phyloP scores from a whole-genome alignment of 2,888 invertebrate genomes.

The Trichogramma evanescens region DNA sequence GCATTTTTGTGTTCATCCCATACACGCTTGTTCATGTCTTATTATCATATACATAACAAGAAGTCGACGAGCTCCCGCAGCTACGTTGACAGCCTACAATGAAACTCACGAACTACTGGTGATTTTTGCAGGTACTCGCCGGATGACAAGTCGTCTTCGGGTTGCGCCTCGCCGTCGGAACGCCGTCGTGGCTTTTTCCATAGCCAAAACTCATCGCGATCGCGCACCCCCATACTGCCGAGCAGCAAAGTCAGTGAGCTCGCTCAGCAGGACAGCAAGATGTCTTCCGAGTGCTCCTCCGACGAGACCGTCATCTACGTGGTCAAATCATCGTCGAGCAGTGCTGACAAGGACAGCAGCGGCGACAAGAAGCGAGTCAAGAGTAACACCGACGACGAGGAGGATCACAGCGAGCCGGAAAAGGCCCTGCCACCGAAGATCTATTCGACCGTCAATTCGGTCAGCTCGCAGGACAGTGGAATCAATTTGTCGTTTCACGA shows the following conservation, averaged over 20 bases:
- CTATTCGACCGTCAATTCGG: slow-evolving; percentile 62
- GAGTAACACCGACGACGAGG: slow-evolving; percentile 45
- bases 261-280: slow-evolving; percentile 42
- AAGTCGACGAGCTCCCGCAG: no score
- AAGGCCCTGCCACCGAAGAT: slow-evolving; percentile 52
- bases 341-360: neutral
- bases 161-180: slow-evolving; percentile 41
- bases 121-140: slow-evolving; percentile 34
- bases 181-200: slow-evolving; percentile 27
- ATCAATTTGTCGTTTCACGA: slow-evolving; percentile 70
- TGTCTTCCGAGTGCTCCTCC: slow-evolving; percentile 47
- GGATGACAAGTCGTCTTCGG: slow-evolving; percentile 39
- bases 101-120: no score
- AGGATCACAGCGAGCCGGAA: slow-evolving; percentile 42
- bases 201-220: neutral
- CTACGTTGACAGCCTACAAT: no score
- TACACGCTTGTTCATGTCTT: no score
- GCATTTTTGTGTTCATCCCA: no score
- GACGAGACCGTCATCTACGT: slow-evolving; percentile 48
- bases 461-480: slow-evolving; percentile 72
- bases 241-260: slow-evolving; percentile 29
- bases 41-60: no score
- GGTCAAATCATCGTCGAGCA: slow-evolving; percentile 32
- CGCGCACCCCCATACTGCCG: slow-evolving; percentile 22
- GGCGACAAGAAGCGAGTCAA: slow-evolving; percentile 19